Evolutionary conservation across 2,113 vertebrate species (phyloP).

Genomic region (Mastomys coucha): DNA sequence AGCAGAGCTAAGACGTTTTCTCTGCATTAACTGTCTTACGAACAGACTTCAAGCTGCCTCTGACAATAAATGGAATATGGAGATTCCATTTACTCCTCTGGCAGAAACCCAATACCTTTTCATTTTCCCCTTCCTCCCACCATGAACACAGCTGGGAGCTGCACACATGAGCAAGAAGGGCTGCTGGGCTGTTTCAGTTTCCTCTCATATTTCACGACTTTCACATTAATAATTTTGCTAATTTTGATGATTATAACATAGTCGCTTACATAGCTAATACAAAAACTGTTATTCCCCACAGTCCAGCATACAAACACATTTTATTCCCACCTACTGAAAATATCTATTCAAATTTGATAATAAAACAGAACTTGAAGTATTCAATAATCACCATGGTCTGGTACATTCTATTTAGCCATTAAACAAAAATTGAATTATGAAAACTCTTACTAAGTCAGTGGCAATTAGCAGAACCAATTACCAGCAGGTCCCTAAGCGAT

Average conservation of each 20-base stretch:
- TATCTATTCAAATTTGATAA: slow-evolving; percentile 24
- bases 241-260: not conserved
- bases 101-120: slow-evolving; percentile 73
- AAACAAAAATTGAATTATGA: slow-evolving; percentile 68
- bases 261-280: not conserved
- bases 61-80: slow-evolving; percentile 75
- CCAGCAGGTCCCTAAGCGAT: not conserved
- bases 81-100: slow-evolving; percentile 78
- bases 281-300: not conserved
- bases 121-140: slow-evolving; percentile 48
- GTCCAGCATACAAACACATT: not conserved
- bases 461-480: not conserved
- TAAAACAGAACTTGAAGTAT: slow-evolving; percentile 17
- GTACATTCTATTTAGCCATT: slow-evolving; percentile 58
- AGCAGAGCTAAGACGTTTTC: slow-evolving; percentile 72
- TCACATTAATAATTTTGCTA: slow-evolving; percentile 5
- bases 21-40: slow-evolving; percentile 76
- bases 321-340: not conserved
- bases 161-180: not conserved
- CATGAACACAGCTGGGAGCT: slow-evolving; percentile 71
- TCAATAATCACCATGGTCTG: slow-evolving; percentile 42
- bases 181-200: not conserved
- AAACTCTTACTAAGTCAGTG: not conserved
- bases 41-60: slow-evolving; percentile 75
- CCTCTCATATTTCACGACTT: not conserved